phyloP scores from a whole-genome alignment of 2,888 invertebrate species.

The Himalopsyche kuldschensis region DNA sequence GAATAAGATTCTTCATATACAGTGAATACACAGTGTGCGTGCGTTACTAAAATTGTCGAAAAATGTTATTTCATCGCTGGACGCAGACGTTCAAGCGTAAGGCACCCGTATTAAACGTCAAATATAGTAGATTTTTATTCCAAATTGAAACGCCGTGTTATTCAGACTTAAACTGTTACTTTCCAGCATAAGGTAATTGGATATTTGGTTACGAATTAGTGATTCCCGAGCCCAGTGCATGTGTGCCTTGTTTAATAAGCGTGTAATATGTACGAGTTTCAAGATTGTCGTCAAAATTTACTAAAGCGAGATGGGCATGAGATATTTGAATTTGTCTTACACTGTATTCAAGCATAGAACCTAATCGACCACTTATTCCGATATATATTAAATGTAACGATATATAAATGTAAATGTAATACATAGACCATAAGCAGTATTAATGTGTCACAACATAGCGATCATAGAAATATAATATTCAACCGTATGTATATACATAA shows the following conservation, averaged over 20 bases:
- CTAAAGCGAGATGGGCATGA: not conserved
- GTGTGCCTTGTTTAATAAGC: slow-evolving; percentile 15
- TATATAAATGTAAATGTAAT: slow-evolving; percentile 6
- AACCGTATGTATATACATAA: slow-evolving; percentile 7
- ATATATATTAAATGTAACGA: slow-evolving; percentile 5
- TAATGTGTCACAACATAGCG: not conserved
- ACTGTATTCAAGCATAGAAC: slow-evolving; percentile 11
- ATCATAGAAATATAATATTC: not conserved
- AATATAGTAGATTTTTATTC: no score
- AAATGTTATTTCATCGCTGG: no score
- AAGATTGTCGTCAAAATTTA: not conserved
- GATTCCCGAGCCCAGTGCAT: slow-evolving; percentile 1
- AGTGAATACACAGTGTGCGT: no score
- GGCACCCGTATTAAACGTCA: no score
- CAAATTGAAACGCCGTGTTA: no score
- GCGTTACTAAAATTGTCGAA: no score
- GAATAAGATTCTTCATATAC: no score
- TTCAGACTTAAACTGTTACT: no score
- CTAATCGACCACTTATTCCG: slow-evolving; percentile 7
- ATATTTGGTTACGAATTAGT: no score
- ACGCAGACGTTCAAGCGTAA: no score
- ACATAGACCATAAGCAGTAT: slow-evolving; percentile 18
- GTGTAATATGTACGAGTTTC: not conserved
- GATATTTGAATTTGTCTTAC: not conserved
- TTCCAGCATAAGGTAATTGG: no score